Evolutionary conservation across 2,797 vertebrate genomes (phyloP), one percentile per base, ranked within the genome.

Genomic region (Intellagama lesueurii): DNA sequence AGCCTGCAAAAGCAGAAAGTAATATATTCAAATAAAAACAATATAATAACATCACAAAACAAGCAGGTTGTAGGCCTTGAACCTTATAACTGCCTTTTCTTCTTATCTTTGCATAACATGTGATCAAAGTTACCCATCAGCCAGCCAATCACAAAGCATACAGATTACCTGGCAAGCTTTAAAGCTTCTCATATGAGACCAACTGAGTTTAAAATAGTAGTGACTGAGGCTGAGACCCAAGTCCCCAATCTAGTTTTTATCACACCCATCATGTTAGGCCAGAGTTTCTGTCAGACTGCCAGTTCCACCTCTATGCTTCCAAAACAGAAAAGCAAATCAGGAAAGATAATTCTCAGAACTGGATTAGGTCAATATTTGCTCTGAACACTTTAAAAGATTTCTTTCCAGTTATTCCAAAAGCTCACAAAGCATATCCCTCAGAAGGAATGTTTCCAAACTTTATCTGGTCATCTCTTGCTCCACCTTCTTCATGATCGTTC

Each of bases 311-410:
- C 6, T 1, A 0, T 44, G 47, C 11, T 26, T n/a, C 1, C 0
- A 2, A 17, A 75, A 32, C 78, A 11, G n/a, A 70, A 82, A 49
- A 60, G 49, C 7, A 90, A 1, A 91, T 85, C 26, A 44, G 72
- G 64, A 87, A 52, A 90, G 24, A 44, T 47, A 92, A 66, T 94
- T 92, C 92, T 88, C 70, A 94, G 92, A 92, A 90, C n/a, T 85
- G 60, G 87, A 56, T 88, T 90, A 92, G 77, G 40, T 60, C 80
- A 94, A 80, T 84, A 87, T 93, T 93, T 92, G 89, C 83, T 90
- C 47, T 60, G 85, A 88, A 86, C 85, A 85, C 80, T 89, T 92
- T 88, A 90, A 89, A 90, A 24, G 78, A 91, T 85, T 69, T 90
- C 47, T 91, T 92, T 92, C 72, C 1, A 3, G 79, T 80, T 85